Base-by-base conservation (phyloP, 2,113 vertebrate species). In the Osmerus eperlanus region DNA sequence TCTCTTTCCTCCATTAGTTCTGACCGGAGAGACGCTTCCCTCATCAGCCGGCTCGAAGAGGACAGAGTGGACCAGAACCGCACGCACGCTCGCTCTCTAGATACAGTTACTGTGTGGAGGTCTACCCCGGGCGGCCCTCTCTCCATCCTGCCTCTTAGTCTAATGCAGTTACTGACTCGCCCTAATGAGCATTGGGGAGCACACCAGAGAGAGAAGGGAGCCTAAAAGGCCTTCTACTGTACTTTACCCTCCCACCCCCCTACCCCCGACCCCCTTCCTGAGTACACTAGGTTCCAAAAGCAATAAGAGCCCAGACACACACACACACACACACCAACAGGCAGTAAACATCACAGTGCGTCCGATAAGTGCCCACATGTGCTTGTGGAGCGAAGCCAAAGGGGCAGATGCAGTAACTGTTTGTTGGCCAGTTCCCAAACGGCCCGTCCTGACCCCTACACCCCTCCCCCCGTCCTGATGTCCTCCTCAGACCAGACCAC, bases 271-370 rank as follows among this genome's bases (percentile, higher is more conserved):
- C 41, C 41, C 41, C 41, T 47, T 47, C 41, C 41, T 2, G 9
- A 47, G 41, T 47, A 47, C 8, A 47, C 41, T 47, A 47, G 7
- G 9, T 47, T 47, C 41, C 41, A 8, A 5, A 47, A 47, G 41
- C 9, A 47, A 47, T 47, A 78, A 67, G n/a, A 75, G 70, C 62
- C 68, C 62, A 29, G 29, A n/a, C 71, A 60, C 15, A 71, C 23
- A 72, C 6, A 54, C 19, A n/a, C 71, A 60, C 12, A 68, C 23
- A 64, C 5, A 53, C 23, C 23, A 19, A 21, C 65, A 53, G 3
- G 11, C 19, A 59, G 56, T 32, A 47, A 9, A 47, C 41, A 47
- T 47, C 41, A 9, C 41, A 11, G 41, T 56, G 54, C 16, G 3
- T 56, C 15, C 3, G 54, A 56, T 15, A 56, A 56, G 15, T 18